A percentile compares a stretch with the other conserved stretches of the same genome.
These are phyloP conservation scores for Menidia beryllina DNA, from an alignment of 2,113 vertebrate species.

Conservation along the genomic window DNA sequence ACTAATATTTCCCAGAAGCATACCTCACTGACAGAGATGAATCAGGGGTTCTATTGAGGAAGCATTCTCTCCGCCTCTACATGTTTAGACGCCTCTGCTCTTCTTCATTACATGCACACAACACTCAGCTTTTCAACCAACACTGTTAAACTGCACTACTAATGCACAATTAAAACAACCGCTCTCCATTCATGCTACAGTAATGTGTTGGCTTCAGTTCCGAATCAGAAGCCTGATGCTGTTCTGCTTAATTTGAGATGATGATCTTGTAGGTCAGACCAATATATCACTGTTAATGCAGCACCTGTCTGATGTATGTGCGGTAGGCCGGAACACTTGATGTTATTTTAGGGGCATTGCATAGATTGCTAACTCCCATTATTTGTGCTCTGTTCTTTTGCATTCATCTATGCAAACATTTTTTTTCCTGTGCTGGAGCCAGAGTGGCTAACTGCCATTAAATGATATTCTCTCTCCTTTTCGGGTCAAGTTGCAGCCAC, in stretches of 20 bases:
- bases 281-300: background rate
- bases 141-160: background rate
- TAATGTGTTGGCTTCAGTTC: background rate
- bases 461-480: background rate
- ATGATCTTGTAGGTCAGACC: background rate
- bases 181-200: background rate
- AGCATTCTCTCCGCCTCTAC: constrained; percentile 57
- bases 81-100: constrained; percentile 52
- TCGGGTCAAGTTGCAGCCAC: background rate
- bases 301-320: background rate
- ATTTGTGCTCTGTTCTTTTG: background rate
- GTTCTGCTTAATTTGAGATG: background rate
- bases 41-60: constrained; percentile 61
- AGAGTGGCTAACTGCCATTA: no score
- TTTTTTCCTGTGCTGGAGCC: background rate
- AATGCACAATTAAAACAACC: background rate
- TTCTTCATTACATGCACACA: constrained; percentile 14
- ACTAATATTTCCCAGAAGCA: constrained; percentile 66
- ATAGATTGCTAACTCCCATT: no score
- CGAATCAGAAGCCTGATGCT: background rate
- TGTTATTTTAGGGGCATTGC: no score
- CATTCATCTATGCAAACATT: background rate
- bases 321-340: background rate
- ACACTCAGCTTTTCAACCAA: background rate
- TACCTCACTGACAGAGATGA: constrained; percentile 75